Conservation (phyloP, 1,140 invertebrate genomes). For the Monochamus saltuarius region DNA sequence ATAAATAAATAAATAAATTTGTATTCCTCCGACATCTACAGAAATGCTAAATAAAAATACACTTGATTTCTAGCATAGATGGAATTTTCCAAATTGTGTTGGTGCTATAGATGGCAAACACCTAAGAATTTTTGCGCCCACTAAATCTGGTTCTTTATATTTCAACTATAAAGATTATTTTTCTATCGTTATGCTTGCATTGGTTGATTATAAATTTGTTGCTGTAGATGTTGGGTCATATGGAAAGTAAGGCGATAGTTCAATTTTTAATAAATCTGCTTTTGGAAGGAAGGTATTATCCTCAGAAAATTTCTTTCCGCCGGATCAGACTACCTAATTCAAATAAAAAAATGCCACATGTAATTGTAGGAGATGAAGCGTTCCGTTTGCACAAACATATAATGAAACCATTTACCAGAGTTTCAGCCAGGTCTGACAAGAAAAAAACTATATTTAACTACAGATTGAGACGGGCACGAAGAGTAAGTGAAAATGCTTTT, state of each 20-base stretch:
- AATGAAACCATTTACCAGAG: constrained; percentile 13
- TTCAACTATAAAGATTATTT: constrained; percentile 46
- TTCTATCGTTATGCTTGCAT: constrained; percentile 51
- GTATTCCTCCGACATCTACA: constrained; percentile 20
- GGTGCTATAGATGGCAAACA: constrained; percentile 22
- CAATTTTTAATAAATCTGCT: constrained; percentile 23
- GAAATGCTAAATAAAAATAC: constrained; percentile 1
- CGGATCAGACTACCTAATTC: constrained; percentile 33
- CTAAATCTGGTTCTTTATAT: too few relatives aligned
- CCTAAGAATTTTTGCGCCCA: constrained; percentile 6
- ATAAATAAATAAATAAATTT: too few relatives aligned
- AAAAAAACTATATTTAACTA: constrained; percentile 54
- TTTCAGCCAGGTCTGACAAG: constrained; percentile 6
- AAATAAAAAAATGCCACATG: constrained; percentile 19
- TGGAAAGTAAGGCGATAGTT: constrained; percentile 40
- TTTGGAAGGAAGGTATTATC: constrained; percentile 16
- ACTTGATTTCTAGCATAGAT: constrained; percentile 1
- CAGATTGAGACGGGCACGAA: constrained; percentile 45
- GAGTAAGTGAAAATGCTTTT: constrained; percentile 51
- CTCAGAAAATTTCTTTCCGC: constrained; percentile 29
- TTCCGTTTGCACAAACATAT: constrained; percentile 20
- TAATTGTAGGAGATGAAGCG: constrained; percentile 24
- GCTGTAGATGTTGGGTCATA: constrained; percentile 51
- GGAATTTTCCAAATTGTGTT: constrained; percentile 22
- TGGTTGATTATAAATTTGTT: constrained; percentile 50